Conservation (phyloP, 2,797 vertebrate genomes). For the Clamator glandarius region DNA sequence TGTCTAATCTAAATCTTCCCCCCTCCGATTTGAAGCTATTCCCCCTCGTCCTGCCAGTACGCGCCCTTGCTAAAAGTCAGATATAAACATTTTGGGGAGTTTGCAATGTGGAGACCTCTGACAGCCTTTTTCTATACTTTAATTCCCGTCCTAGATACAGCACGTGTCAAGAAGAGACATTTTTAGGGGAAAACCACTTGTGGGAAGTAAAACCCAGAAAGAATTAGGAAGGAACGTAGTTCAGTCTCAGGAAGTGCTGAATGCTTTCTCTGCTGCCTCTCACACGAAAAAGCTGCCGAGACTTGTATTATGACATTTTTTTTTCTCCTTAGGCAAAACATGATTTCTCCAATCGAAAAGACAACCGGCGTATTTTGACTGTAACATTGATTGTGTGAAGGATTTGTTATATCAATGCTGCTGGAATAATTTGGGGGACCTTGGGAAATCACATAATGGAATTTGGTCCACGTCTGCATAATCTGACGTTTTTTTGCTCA, state of each 20-base stretch:
- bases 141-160: neutral
- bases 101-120: neutral
- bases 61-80: neutral
- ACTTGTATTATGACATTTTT: slow-evolving; percentile 49
- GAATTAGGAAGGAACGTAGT: neutral
- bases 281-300: neutral
- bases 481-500: slow-evolving; percentile 18
- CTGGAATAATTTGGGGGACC: slow-evolving; percentile 52
- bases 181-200: neutral
- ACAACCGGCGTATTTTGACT: slow-evolving; percentile 45
- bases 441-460: slow-evolving; percentile 68
- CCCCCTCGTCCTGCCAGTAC: too few species aligned
- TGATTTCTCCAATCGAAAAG: slow-evolving; percentile 13
- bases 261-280: neutral
- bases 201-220: neutral
- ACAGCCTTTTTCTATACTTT: neutral
- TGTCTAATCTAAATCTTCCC: too few species aligned
- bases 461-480: slow-evolving; percentile 52
- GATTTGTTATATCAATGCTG: slow-evolving; percentile 26
- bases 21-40: too few species aligned
- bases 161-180: neutral
- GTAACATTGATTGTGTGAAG: neutral
- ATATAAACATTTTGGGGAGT: neutral
- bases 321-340: slow-evolving; percentile 4
- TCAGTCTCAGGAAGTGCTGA: neutral